Evolutionary conservation across 2,797 vertebrate genomes (phyloP).

Genomic region (Gorsachius magnificus): DNA sequence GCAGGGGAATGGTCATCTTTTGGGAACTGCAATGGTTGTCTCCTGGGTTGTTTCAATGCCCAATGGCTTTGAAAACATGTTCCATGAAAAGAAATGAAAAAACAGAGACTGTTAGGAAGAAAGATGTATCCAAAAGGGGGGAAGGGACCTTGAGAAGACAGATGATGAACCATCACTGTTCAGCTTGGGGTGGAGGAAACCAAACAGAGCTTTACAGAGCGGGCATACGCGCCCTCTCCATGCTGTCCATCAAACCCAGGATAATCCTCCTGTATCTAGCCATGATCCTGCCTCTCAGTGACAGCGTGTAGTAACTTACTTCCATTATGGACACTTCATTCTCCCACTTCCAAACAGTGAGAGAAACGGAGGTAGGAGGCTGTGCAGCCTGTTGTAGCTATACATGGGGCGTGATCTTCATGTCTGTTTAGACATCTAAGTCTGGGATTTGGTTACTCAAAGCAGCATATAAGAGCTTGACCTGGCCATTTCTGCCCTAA

Average conservation of each 20-base stretch:
- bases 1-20: neutral
- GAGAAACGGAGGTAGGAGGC: neutral
- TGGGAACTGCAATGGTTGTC: neutral
- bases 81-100: neutral
- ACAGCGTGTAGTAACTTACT: neutral
- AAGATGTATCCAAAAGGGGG: neutral
- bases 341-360: neutral
- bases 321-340: neutral
- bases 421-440: neutral
- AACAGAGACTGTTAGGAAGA: neutral
- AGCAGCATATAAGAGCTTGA: neutral
- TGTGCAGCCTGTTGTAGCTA: neutral
- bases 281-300: neutral
- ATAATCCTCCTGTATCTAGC: neutral
- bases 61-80: neutral
- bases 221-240: fast-evolving
- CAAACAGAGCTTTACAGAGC: neutral
- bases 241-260: neutral
- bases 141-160: neutral
- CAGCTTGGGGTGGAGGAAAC: neutral
- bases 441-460: neutral
- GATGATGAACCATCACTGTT: neutral
- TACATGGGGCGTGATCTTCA: neutral
- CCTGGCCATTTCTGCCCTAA: neutral
- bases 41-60: neutral